Base-by-base conservation (phyloP, 1,140 invertebrate species). In the Musca vetustissima region DNA sequence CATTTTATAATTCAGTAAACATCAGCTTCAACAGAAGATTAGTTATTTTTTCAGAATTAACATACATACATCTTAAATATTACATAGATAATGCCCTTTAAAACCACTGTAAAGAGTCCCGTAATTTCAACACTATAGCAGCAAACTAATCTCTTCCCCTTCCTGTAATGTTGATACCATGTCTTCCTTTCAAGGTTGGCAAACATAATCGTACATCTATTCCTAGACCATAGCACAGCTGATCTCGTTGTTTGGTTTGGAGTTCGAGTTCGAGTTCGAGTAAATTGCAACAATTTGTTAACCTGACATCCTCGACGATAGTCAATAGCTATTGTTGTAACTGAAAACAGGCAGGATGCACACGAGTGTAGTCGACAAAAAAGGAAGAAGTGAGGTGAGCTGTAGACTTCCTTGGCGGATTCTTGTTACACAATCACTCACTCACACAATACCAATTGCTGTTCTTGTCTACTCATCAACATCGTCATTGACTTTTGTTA, bases 251-350 rank as follows among this genome's bases (percentile, higher is more conserved):
- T 52, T 64, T 32, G n/a, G n/a, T n/a, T n/a, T n/a, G 48, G n/a
- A n/a, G n/a, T n/a, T n/a, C n/a, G 19, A 47, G 22, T 61, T 59
- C 48, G 47, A 59, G 8, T 28, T 8, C 28, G 8, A 28, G 7
- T 68, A 69, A 69, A 69, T 69, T 69, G 67, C 59, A 43, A 43
- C 59, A 64, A 69, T 69, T 69, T 69, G 67, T 69, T 64, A 69
- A 69, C 57, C 67, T 69, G 67, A 69, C 67, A 69, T 69, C 50
- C 49, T 59, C 28, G 47, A 32, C 67, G 47, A 32, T 19, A 61
- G n/a, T 43, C 17, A 28, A n/a, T 25, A 32, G 43, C 57, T 19
- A 15, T 61, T 19, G 57, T 61, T 19, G 57, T 19, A 9, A 13
- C 25, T 32, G 24, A 19, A 52, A 52, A 28, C 17, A 52, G 4